Evolutionary conservation across 2,888 invertebrate genomes (phyloP), one percentile per base, ranked within the genome.

Genomic region (Napeogenes sylphis): DNA sequence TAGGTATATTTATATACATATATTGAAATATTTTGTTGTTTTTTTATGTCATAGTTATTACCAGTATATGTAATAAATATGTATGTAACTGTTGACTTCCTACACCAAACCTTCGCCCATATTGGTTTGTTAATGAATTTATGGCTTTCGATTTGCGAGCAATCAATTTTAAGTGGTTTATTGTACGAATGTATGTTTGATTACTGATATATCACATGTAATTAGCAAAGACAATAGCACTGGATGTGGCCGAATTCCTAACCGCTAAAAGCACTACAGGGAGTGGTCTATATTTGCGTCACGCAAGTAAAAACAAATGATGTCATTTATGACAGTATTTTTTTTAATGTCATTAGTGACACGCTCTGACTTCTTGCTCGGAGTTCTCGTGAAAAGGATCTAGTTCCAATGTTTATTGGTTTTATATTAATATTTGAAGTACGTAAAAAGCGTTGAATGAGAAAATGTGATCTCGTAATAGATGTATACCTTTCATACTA

Each of bases 141-240:
- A 51, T 51, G 30, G 21, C 51, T 51, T 51, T 51, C 51, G 51
- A 51, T 51, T 51, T 51, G 51, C 51, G 51, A 51, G 51, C 51
- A 51, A 51, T 51, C 51, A 51, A 30, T 51, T 51, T 51, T 30
- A 51, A 61, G 55, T 61, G 51, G 30, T 56, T 55, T 56, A 60
- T 60, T 60, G 60, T 57, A 33, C 4, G 59, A 45, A 13, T 55
- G 59, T 56, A 45, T 51, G 47, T 54, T 51, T 57, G 53, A 57
- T 61, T 61, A 56, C 53, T 38, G 13, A 59, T 61, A 55, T 71
- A 79, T 83, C 81, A 75, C 76, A 75, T 71, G 76, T 78, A 85
- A 87, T 86, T 85, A 87, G 62, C 70, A 69, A 72, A 83, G 80
- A 87, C 87, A 87, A 85, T 85, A 72, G 70, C 87, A 87, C 85